Base-by-base conservation (phyloP, 2,113 vertebrate species). In the Chloropsis cyanopogon region DNA sequence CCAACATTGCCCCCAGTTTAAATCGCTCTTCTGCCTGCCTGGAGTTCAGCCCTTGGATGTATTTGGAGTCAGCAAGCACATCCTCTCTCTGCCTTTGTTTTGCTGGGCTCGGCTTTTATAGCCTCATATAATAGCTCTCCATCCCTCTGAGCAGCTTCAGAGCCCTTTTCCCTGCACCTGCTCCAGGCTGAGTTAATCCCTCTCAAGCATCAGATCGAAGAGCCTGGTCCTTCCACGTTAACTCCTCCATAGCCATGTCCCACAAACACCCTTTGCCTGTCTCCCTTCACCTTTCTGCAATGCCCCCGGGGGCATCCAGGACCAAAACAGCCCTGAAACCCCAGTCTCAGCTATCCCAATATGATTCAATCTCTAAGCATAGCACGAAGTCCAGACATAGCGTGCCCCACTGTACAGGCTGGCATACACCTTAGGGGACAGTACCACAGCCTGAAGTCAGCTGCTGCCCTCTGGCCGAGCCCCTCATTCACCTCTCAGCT, bases 121-220 rank as follows among this genome's bases (percentile, higher is more conserved):
- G 90, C 75, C 75, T 90, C 0, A 0, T 64, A 47, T 52, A 93
- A 89, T 9, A 87, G 85, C 93, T 93, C 87, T 92, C 81, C 96
- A 91, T 78, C 69, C 87, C 81, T 70, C 81, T 18, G 39, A 75
- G 63, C 88, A 90, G 92, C 88, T 86, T 95, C 75, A 7, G 16
- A 95, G 90, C 88, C 87, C 82, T 35, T 39, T 75, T 82, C 39
- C 80, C 92, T 73, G 88, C 95, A 97, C 94, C 95, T 93, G 94
- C 91, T 95, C 69, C 86, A 71, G 82, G 68, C 86, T 92, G 83
- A 83, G 29, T 78, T 90, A 93, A 95, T 94, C 88, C 86, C 17
- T 78, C 77, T 84, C 81, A 83, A 92, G 78, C 64, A 87, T 47
- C 81, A 87, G 64, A 86, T 89, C 69, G 54, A 35, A 78, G 18